These are phyloP conservation scores for Melanophora roralis DNA, from an alignment of 2,888 invertebrate genomes.

Conservation along the genomic window DNA sequence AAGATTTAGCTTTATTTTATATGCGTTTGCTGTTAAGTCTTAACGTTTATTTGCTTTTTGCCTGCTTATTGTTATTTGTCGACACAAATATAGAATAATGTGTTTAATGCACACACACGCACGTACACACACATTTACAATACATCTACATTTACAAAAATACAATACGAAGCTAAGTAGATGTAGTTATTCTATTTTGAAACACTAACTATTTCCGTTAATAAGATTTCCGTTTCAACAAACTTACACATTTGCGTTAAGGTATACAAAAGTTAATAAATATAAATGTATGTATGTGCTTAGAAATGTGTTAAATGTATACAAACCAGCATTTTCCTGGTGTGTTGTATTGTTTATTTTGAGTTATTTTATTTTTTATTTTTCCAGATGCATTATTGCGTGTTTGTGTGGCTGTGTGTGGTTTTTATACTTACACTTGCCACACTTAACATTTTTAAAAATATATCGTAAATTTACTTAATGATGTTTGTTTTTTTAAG, in stretches of 20 bases:
- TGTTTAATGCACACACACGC: not conserved
- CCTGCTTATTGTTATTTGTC: constrained; percentile 37
- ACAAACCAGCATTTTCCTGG: not conserved
- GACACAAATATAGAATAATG: constrained; percentile 7
- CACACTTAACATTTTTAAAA: constrained; percentile 36
- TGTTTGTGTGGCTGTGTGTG: not conserved
- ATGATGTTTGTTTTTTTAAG: constrained; percentile 21
- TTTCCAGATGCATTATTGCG: not conserved
- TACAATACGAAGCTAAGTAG: not conserved
- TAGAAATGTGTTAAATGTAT: not conserved
- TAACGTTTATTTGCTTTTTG: constrained; percentile 33
- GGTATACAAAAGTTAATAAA: too few species aligned
- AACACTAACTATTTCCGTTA: constrained; percentile 36
- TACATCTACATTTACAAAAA: too few species aligned
- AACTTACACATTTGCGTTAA: not conserved
- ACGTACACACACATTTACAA: not conserved
- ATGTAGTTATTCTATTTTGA: not conserved
- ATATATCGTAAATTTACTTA: constrained; percentile 31
- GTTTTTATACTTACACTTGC: not conserved
- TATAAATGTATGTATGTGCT: not conserved
- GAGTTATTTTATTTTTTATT: not conserved
- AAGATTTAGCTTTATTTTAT: not conserved
- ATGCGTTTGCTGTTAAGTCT: constrained; percentile 15
- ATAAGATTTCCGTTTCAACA: constrained; percentile 17
- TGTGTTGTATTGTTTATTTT: not conserved